Evolutionary conservation across 2,888 invertebrate genomes (phyloP).

Genomic region (Tricholauxania praeusta): DNA sequence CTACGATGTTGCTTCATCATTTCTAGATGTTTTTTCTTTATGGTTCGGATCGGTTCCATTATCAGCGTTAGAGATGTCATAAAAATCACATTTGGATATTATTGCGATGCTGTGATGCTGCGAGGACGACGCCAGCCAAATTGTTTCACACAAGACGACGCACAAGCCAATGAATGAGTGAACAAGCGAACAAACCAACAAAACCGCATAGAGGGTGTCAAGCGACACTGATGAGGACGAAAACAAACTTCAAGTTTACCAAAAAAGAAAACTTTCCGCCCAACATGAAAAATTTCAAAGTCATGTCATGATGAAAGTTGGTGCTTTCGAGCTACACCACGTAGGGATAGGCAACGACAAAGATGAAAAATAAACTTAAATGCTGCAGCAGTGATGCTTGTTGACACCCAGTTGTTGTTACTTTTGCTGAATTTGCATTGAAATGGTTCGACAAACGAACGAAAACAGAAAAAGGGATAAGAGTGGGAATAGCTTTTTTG

Average conservation of each 20-base stretch:
- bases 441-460: background rate
- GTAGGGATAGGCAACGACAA: too few relatives aligned
- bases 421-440: slow-evolving; percentile 22
- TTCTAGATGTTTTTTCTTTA: background rate
- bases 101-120: slow-evolving; percentile 39
- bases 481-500: slow-evolving; percentile 4
- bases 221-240: background rate
- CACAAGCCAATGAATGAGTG: too few relatives aligned
- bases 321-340: background rate
- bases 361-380: background rate
- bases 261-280: slow-evolving; percentile 20
- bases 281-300: slow-evolving; percentile 31
- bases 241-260: slow-evolving; percentile 22
- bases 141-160: slow-evolving; percentile 29
- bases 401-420: slow-evolving; percentile 23
- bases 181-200: background rate
- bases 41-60: slow-evolving; percentile 16
- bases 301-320: slow-evolving; percentile 15
- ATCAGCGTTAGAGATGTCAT: slow-evolving; percentile 44
- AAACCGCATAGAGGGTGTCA: slow-evolving; percentile 11
- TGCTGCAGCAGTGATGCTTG: slow-evolving; percentile 12
- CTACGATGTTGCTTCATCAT: background rate
- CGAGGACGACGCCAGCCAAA: slow-evolving; percentile 38
- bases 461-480: background rate
- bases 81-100: slow-evolving; percentile 47